phyloP scores from a whole-genome alignment of 2,797 vertebrate species.

The Pelochelys cantorii region DNA sequence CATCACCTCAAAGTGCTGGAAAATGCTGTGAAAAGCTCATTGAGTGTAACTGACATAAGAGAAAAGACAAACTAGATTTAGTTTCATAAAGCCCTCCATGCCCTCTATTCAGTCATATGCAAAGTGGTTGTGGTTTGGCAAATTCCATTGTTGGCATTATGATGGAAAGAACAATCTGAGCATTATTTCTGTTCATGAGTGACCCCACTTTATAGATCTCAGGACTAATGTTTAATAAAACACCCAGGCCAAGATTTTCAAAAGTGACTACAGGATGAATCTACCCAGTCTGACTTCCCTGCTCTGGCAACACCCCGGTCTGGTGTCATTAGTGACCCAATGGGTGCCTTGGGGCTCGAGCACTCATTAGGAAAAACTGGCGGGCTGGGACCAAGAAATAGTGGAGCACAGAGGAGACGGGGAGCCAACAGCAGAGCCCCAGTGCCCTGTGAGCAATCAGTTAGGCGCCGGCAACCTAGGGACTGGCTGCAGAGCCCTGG shows the following conservation, averaged over 20 bases:
- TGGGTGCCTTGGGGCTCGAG: too few species aligned
- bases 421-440: too few species aligned
- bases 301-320: too few species aligned
- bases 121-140: conserved; percentile 27
- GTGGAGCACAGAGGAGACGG: too few species aligned
- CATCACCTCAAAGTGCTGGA: conserved; percentile 28
- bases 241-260: not conserved
- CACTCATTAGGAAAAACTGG: too few species aligned
- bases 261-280: not conserved
- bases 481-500: too few species aligned
- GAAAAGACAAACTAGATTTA: not conserved
- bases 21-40: not conserved
- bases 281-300: too few species aligned
- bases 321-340: too few species aligned
- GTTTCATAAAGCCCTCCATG: not conserved
- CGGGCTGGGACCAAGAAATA: too few species aligned
- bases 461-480: too few species aligned
- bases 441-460: too few species aligned
- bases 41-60: not conserved
- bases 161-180: conserved; percentile 14
- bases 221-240: not conserved
- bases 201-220: not conserved
- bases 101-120: conserved; percentile 13
- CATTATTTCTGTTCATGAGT: conserved; percentile 25
- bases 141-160: conserved; percentile 25